A percentile compares a stretch with the other conserved stretches of the same genome.
Conservation (phyloP, 1,140 invertebrate species). For the Plutomurus gul region DNA sequence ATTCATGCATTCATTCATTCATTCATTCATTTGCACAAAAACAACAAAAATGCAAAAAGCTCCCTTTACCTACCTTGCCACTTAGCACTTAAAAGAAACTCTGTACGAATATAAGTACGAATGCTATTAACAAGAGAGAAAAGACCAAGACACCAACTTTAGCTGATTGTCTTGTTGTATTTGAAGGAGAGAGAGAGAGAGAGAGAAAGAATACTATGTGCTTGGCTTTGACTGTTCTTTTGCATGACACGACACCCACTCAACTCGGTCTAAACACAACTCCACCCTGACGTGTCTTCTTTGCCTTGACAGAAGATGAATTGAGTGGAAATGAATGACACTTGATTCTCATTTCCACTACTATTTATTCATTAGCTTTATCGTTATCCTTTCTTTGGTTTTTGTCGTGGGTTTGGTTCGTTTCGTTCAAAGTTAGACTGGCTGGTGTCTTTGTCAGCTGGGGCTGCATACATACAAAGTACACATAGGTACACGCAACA, state of each 20-base stretch:
- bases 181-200: background rate
- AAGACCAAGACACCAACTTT: no score
- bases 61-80: background rate
- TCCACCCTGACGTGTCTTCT: slow-evolving; percentile 18
- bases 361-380: background rate
- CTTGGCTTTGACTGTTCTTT: no score
- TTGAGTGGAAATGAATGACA: slow-evolving; percentile 27
- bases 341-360: slow-evolving; percentile 18
- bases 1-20: no score
- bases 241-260: slow-evolving; percentile 17
- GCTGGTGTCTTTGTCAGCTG: background rate
- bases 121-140: no score
- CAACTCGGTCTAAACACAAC: background rate
- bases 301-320: slow-evolving; percentile 23
- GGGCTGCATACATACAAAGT: background rate
- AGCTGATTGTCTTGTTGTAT: no score
- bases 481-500: background rate
- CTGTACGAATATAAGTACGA: no score
- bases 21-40: background rate
- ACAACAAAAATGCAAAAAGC: background rate
- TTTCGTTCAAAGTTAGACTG: background rate
- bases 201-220: background rate
- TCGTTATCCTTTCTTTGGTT: background rate
- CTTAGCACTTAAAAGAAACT: background rate
- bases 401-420: background rate